Evolutionary conservation across 2,888 invertebrate genomes (phyloP).

Genomic region (Brachylomia viminalis): DNA sequence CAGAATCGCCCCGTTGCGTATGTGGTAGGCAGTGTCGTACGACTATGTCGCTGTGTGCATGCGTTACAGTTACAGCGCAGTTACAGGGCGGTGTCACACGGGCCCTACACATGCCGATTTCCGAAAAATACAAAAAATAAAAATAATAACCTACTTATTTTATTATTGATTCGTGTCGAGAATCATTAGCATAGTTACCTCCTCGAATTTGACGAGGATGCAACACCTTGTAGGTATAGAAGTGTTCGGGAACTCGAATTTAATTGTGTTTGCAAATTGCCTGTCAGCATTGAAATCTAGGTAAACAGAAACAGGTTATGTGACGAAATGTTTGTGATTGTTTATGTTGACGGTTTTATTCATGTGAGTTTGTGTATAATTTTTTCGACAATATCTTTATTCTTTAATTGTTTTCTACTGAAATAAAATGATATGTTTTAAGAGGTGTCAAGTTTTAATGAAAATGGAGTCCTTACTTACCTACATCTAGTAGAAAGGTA

Average conservation of each 20-base stretch:
- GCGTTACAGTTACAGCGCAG: too few species aligned
- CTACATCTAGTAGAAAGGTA: not conserved
- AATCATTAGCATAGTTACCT: too few species aligned
- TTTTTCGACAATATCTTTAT: not conserved
- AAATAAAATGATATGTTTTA: not conserved
- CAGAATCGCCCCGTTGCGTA: too few species aligned
- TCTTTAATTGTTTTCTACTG: not conserved
- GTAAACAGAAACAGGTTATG: not conserved
- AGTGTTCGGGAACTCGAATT: not conserved
- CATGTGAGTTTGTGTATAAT: not conserved
- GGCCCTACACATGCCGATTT: too few species aligned
- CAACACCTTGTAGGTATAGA: too few species aligned
- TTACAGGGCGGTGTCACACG: too few species aligned
- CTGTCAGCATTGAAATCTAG: not conserved
- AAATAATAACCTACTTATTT: too few species aligned
- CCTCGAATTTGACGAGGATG: too few species aligned
- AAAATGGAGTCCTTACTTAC: not conserved
- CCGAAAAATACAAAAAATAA: too few species aligned
- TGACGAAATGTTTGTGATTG: not conserved
- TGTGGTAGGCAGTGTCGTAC: too few species aligned
- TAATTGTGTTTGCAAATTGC: not conserved
- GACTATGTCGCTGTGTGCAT: too few species aligned
- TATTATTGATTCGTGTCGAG: too few species aligned
- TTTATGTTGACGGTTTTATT: not conserved
- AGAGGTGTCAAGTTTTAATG: not conserved